These are phyloP conservation scores for Zaprionus nigranus DNA, from an alignment of 1,140 invertebrate genomes.

Conservation along the genomic window DNA sequence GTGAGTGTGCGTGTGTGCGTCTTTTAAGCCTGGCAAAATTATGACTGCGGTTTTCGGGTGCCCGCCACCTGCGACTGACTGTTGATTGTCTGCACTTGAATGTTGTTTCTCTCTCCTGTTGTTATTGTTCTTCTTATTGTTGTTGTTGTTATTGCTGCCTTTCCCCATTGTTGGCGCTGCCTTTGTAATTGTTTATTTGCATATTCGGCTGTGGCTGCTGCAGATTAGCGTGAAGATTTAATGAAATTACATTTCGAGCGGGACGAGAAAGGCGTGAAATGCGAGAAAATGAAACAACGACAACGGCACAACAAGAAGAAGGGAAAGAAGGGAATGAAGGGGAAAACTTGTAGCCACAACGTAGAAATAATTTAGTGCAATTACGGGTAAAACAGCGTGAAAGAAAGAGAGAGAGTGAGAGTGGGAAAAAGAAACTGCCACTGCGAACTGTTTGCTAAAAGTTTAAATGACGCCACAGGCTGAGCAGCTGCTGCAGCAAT, in stretches of 20 bases:
- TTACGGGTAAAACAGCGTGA: conserved; percentile 36
- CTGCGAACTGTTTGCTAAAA: conserved; percentile 40
- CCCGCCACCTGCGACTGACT: conserved; percentile 49
- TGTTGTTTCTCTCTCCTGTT: neutral
- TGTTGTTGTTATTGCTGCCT: conserved; percentile 10
- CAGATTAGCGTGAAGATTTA: conserved; percentile 75
- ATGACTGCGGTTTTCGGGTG: conserved; percentile 51
- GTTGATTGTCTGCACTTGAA: conserved; percentile 48
- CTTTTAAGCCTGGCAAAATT: conserved; percentile 55
- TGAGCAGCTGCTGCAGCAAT: no score
- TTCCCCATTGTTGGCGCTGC: conserved; percentile 13
- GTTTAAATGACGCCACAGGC: conserved; percentile 21
- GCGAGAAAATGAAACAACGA: neutral
- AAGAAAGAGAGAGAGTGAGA: neutral
- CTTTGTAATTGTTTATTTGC: conserved; percentile 75
- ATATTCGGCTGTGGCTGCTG: conserved; percentile 66
- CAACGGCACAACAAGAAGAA: neutral
- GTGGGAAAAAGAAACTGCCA: conserved; percentile 20
- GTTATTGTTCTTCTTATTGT: neutral
- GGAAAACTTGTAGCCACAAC: conserved; percentile 27
- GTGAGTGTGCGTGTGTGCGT: conserved; percentile 16
- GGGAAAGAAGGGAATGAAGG: neutral
- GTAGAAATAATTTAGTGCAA: conserved; percentile 59
- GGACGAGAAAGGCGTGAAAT: conserved; percentile 9
- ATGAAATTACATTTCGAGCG: conserved; percentile 59